Evolutionary conservation across 2,797 vertebrate species (phyloP).

Genomic region (Arremon brunneinucha): DNA sequence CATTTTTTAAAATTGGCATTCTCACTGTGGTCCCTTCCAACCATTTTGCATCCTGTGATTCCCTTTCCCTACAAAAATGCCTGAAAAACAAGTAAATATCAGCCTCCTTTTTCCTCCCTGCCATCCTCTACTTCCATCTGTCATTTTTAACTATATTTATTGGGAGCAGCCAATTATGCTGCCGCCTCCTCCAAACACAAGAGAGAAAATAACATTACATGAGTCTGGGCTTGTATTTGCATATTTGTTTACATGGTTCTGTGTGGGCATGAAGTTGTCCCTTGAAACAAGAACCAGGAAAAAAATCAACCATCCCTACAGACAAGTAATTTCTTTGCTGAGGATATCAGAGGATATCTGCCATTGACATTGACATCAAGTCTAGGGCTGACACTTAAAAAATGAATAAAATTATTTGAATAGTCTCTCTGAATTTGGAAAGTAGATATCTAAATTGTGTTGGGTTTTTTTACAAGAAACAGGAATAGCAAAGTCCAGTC

Average conservation of each 20-base stretch:
- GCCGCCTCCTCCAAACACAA: neutral
- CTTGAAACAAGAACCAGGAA: neutral
- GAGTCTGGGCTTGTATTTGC: neutral
- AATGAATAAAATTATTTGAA: neutral
- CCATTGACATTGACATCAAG: neutral
- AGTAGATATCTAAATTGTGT: neutral
- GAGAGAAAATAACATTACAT: neutral
- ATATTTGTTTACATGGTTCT: neutral
- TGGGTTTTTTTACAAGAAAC: neutral
- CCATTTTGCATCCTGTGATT: neutral
- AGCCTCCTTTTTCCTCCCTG: neutral
- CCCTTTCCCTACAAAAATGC: neutral
- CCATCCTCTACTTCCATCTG: neutral
- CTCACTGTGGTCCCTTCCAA: neutral
- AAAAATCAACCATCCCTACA: neutral
- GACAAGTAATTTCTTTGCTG: neutral
- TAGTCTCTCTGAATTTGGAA: neutral
- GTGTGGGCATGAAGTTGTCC: neutral
- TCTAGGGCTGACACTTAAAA: neutral
- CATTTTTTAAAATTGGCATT: neutral
- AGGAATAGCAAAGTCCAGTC: neutral
- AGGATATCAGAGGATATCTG: neutral
- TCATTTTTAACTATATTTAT: neutral
- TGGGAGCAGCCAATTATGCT: neutral
- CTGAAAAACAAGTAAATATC: neutral